phyloP scores from a whole-genome alignment of 1,140 invertebrate species.

The Paramacrobiotus metropolitanus region DNA sequence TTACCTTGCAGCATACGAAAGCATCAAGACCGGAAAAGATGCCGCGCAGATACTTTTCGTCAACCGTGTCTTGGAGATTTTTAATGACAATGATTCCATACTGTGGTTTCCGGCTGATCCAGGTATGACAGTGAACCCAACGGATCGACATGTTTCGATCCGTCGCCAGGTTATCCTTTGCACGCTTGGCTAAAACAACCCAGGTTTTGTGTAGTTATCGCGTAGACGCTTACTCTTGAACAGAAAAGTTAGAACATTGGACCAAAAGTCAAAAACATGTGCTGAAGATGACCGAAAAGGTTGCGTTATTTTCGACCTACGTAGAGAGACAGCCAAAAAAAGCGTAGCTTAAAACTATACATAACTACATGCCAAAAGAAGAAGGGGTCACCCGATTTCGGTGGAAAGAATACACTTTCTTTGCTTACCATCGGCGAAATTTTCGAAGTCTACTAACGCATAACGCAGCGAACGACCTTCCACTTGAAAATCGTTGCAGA shows the following conservation, averaged over 20 bases:
- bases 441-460: conserved; percentile 99
- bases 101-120: conserved; percentile 83
- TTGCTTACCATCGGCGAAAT: conserved; percentile 59
- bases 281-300: too few species aligned
- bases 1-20: conserved; percentile 88
- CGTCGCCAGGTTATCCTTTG: conserved; percentile 97
- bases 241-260: too few species aligned
- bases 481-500: conserved; percentile 91
- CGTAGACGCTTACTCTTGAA: too few species aligned
- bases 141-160: conserved; percentile 95
- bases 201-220: too few species aligned
- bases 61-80: conserved; percentile 91
- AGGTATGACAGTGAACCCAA: conserved; percentile 99
- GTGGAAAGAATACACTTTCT: too few species aligned
- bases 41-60: conserved; percentile 99
- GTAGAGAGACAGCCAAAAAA: too few species aligned
- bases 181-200: conserved; percentile 85
- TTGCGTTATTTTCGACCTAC: too few species aligned
- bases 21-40: conserved; percentile 98
- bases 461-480: conserved; percentile 91
- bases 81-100: conserved; percentile 99
- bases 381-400: too few species aligned
- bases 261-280: too few species aligned
- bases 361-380: too few species aligned
- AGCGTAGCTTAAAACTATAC: too few species aligned